Evolutionary conservation across 2,888 invertebrate genomes (phyloP), one percentile per base, ranked within the genome.

Genomic region (Osmoderma eremita): DNA sequence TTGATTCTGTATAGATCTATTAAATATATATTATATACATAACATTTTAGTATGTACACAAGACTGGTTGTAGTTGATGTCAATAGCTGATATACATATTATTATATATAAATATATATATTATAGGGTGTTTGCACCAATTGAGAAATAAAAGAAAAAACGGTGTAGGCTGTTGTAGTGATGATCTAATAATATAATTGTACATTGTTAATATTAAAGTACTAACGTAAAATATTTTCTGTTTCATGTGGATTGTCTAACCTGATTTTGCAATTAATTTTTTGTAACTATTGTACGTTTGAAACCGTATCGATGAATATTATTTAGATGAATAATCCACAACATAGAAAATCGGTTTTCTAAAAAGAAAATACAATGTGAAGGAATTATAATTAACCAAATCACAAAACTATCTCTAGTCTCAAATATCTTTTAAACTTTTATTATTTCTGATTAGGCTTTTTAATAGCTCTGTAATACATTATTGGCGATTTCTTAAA

Each of bases 21-120:
- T 61, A 66, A 51, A 54, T 66, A 71, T 71, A 65, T 62, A 68
- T 66, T 62, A 62, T 66, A 67, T 41, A 54, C 56, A 65, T 58
- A 68, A 54, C 49, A 48, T 50, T 66, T 78, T 80, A 79, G 78
- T 78, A 78, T 79, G 75, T 79, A 80, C 80, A 79, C 79, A 81
- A 81, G 81, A 81, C 81, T 81, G 81, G 79, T 61, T 80, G 80
- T 81, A 80, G 80, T 79, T 72, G 78, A 81, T 80, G 81, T 81
- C 80, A 80, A 81, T 81, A 81, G 78, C 72, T 78, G 78, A 75
- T 75, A 74, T 76, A 74, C 70, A 74, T 69, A 67, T 67, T 45
- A 54, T 63, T 69, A 68, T 65, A 70, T 53, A 62, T 53, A 65
- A 58, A 65, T 69, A 66, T 30, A 30, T 65, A 61, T 67, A 65